Base-by-base conservation (phyloP, 2,113 vertebrate species). In the Carassius carassius region DNA sequence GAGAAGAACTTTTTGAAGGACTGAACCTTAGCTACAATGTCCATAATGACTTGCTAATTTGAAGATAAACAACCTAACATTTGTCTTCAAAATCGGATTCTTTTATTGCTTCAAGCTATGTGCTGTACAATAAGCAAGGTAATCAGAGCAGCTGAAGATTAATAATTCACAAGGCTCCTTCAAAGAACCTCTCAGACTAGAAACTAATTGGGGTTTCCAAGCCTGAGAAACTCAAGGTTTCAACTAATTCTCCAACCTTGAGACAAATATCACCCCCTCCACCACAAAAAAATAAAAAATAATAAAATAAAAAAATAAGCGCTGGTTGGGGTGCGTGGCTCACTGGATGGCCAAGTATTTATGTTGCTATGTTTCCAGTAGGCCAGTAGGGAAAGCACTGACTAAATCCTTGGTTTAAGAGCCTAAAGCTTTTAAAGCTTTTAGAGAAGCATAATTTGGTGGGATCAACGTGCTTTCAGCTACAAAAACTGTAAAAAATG, bases 141-240 rank as follows among this genome's bases (percentile, higher is more conserved):
- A 81, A 84, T 79, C 65, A 88, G 74, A 78, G 78, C 73, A 23
- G 47, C 41, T 82, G 76, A 21, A 10, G 67, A 90, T 89, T 89
- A 87, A 89, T 89, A 87, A 86, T 88, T 88, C 84, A 87, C 37
- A 67, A 69, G 37, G 63, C 19, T 67, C 56, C 35, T 85, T 81
- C 82, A 81, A 84, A 89, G 49, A 73, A 87, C 82, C 70, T 65
- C 17, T 54, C 81, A 63, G 29, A 65, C 67, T 86, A 85, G 23
- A 70, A 86, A 86, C 79, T 90, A 85, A 90, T 88, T 88, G 87
- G 84, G 72, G 65, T 77, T 86, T 83, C 83, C 73, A 75, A 74
- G 77, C 19, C 23, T 23, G 23, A 72, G 78, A 69, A 70, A 82
- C 58, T 47, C 56, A 84, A 79, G 67, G 60, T 78, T 89, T 74